Evolutionary conservation across 2,113 vertebrate species (phyloP).

Genomic region (Microtus oregoni): DNA sequence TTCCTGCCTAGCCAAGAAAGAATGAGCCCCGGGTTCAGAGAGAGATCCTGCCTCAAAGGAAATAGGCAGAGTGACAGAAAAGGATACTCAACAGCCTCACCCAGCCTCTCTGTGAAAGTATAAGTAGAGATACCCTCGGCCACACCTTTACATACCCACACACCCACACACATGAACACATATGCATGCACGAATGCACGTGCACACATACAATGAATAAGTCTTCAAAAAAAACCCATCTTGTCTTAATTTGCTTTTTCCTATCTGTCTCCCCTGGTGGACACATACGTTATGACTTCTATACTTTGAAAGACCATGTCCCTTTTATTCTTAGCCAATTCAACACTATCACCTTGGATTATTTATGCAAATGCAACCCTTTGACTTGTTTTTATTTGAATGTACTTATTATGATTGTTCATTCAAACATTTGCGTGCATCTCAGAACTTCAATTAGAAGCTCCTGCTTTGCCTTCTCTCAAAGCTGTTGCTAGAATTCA

Average conservation of each 20-base stretch:
- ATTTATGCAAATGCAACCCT: conserved; percentile 66
- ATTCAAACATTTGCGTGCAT: conserved; percentile 19
- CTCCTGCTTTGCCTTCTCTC: not conserved
- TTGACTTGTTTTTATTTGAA: conserved; percentile 76
- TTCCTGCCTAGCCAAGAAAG: not conserved
- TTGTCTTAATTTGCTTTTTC: not conserved
- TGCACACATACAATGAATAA: not conserved
- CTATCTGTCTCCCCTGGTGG: not conserved
- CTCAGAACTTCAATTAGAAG: conserved; percentile 68
- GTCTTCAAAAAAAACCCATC: not conserved
- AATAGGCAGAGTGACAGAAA: not conserved
- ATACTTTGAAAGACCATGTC: not conserved
- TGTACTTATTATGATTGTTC: conserved; percentile 76
- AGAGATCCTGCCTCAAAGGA: not conserved
- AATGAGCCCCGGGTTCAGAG: not conserved
- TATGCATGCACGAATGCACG: not conserved
- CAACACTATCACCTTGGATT: conserved; percentile 66
- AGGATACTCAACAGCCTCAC: not conserved
- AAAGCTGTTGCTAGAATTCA: conserved; percentile 64
- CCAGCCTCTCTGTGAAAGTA: too few relatives aligned
- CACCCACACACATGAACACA: not conserved
- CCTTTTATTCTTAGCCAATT: conserved; percentile 39
- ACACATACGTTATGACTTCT: not conserved
- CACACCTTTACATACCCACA: not conserved
- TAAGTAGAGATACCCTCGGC: not conserved